phyloP scores from a whole-genome alignment of 2,888 invertebrate species.

The Erebia epiphron region DNA sequence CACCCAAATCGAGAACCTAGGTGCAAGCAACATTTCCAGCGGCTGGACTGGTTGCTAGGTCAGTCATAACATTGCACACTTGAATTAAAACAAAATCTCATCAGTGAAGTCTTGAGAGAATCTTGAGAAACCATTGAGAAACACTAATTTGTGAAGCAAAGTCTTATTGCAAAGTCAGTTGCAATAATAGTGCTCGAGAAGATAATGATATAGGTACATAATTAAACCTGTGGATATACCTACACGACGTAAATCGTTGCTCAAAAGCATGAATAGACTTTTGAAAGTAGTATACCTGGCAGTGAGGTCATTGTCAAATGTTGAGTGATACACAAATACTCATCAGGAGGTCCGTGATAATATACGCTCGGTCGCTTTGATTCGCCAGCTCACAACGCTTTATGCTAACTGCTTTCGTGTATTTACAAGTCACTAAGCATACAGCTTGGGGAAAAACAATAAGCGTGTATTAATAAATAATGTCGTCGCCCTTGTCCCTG shows the following conservation, averaged over 20 bases:
- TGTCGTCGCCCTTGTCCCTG: conserved; percentile 60
- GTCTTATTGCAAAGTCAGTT: background rate
- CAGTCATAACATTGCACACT: too few species aligned
- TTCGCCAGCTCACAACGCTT: conserved; percentile 14
- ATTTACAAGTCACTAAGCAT: conserved; percentile 24
- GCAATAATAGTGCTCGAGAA: background rate
- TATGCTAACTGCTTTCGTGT: conserved; percentile 28
- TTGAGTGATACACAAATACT: conserved; percentile 19
- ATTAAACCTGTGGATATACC: background rate
- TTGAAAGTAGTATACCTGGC: conserved; percentile 6
- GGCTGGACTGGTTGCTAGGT: too few species aligned
- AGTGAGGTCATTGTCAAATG: conserved; percentile 9
- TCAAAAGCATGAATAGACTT: conserved; percentile 10
- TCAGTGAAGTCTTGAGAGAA: background rate
- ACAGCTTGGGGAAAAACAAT: conserved; percentile 53
- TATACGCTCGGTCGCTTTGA: conserved; percentile 17
- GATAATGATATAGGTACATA: background rate
- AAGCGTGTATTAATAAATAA: conserved; percentile 69
- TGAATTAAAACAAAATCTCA: background rate
- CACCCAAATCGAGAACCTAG: too few species aligned
- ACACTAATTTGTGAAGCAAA: background rate
- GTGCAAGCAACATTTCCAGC: too few species aligned
- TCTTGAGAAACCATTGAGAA: background rate
- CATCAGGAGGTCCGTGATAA: conserved; percentile 22
- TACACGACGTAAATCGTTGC: background rate